phyloP scores from a whole-genome alignment of 2,797 vertebrate genomes.

The Carcharodon carcharias region DNA sequence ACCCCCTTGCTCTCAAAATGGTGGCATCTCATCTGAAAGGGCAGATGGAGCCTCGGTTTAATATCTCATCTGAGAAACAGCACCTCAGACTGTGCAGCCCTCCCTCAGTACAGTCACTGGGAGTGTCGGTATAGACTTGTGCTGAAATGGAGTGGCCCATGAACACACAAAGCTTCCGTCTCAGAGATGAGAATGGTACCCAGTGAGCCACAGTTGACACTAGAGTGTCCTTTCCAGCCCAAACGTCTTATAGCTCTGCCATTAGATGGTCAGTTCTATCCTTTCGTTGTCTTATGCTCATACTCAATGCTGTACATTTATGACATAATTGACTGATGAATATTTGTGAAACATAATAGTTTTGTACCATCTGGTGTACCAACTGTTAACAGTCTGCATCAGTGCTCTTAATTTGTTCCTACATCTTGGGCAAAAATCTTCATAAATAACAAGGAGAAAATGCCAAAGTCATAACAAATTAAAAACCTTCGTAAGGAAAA shows the following conservation, averaged over 20 bases:
- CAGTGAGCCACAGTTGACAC: background rate
- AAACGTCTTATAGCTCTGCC: background rate
- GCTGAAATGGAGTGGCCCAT: background rate
- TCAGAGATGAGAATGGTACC: background rate
- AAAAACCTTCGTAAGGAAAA: background rate
- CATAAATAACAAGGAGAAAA: conserved; percentile 13
- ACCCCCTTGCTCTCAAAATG: background rate
- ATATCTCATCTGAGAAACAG: background rate
- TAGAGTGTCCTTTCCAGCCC: background rate
- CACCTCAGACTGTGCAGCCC: background rate
- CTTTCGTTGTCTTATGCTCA: background rate
- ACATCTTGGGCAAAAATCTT: background rate
- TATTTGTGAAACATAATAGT: background rate
- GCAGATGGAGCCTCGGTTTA: background rate
- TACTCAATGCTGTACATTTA: background rate
- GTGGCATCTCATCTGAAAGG: background rate
- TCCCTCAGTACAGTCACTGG: background rate
- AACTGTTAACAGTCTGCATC: background rate
- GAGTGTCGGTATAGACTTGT: background rate
- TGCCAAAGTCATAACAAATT: background rate
- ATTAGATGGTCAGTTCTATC: background rate
- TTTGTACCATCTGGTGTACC: conserved; percentile 2
- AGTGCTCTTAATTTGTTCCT: background rate
- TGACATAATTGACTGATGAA: background rate
- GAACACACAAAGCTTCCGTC: background rate